Evolutionary conservation across 2,888 invertebrate species (phyloP).

Genomic region (Limnephilus auricula): DNA sequence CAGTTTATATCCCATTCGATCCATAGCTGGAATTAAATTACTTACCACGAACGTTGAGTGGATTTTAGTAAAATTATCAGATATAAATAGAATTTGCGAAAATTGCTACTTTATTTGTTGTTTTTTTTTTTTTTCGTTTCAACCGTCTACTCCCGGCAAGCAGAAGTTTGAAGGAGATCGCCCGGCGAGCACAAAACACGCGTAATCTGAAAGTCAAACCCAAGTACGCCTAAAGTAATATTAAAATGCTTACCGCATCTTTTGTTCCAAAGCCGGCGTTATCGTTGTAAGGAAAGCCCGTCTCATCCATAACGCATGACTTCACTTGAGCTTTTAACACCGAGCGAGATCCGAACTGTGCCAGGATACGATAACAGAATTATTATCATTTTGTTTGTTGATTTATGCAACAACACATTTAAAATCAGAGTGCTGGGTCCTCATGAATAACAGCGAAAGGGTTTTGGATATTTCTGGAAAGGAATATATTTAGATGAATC

Average conservation of each 20-base stretch:
- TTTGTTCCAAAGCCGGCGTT: slow-evolving; percentile 56
- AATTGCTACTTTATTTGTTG: neutral
- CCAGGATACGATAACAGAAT: neutral
- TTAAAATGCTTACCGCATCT: slow-evolving; percentile 64
- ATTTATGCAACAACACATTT: neutral
- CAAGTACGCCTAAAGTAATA: slow-evolving; percentile 63
- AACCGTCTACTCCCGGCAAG: slow-evolving; percentile 31
- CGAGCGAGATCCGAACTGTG: slow-evolving; percentile 12
- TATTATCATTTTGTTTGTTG: slow-evolving; percentile 25
- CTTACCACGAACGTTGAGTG: too few relatives aligned
- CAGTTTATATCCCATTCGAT: too few relatives aligned
- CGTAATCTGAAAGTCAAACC: slow-evolving; percentile 64
- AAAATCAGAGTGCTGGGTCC: neutral
- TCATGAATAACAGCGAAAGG: neutral
- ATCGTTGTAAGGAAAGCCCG: slow-evolving; percentile 56
- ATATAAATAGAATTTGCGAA: too few relatives aligned
- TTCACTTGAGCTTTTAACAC: slow-evolving; percentile 31
- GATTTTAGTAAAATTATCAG: too few relatives aligned
- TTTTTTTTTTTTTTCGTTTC: neutral
- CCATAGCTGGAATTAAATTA: too few relatives aligned
- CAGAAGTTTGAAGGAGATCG: slow-evolving; percentile 53
- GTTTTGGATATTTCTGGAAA: neutral
- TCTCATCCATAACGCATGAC: slow-evolving; percentile 60
- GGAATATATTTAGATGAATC: neutral
- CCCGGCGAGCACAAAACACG: slow-evolving; percentile 59